These are phyloP conservation scores for Vanessa tameamea DNA, from an alignment of 1,140 invertebrate genomes.

Conservation along the genomic window DNA sequence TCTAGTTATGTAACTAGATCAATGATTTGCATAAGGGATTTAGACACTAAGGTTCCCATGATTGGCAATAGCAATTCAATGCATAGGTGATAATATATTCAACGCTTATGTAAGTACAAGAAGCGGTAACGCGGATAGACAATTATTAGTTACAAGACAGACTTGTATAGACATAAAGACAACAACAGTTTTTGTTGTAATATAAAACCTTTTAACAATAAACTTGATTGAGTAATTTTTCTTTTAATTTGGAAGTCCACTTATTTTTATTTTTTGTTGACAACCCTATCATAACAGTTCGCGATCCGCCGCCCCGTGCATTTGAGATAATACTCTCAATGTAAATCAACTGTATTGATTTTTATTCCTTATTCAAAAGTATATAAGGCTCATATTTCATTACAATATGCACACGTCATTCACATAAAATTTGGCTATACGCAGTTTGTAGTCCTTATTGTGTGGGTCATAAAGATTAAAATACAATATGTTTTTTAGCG, in stretches of 20 bases:
- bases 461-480: neutral
- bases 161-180: too few relatives aligned
- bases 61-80: too few relatives aligned
- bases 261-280: constrained; percentile 12
- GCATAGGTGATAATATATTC: too few relatives aligned
- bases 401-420: neutral
- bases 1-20: too few relatives aligned
- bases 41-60: too few relatives aligned
- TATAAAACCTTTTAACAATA: too few relatives aligned
- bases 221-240: too few relatives aligned
- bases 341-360: neutral
- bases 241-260: neutral
- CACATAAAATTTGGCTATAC: neutral
- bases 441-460: neutral
- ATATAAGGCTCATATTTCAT: neutral
- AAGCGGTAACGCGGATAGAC: too few relatives aligned
- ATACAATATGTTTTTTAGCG: neutral
- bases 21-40: too few relatives aligned
- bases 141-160: too few relatives aligned
- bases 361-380: neutral
- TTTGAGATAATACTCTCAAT: constrained; percentile 59
- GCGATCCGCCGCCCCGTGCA: constrained; percentile 54
- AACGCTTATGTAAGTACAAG: too few relatives aligned
- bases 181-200: too few relatives aligned
- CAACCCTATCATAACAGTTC: constrained; percentile 54